A percentile compares a stretch with the other conserved stretches of the same genome.
phyloP scores from a whole-genome alignment of 2,797 vertebrate species.

The Smutsia gigantea region DNA sequence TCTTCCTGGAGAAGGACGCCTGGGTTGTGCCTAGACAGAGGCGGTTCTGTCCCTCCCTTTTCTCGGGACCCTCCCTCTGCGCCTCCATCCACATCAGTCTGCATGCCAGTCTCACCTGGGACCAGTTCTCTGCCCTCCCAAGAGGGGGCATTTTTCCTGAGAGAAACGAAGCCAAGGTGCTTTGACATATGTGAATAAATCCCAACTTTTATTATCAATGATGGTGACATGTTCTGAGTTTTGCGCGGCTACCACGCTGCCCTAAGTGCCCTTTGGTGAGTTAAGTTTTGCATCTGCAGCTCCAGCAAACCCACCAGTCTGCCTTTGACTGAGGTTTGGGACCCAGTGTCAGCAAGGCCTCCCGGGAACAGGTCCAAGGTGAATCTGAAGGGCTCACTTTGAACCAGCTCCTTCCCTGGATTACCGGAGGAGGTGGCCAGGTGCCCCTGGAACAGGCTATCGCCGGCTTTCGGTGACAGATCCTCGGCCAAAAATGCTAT shows the following conservation, averaged over 20 bases:
- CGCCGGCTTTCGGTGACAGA: accelerated
- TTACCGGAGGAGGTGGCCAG: not conserved
- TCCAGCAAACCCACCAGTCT: too few species aligned
- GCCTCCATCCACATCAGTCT: not conserved
- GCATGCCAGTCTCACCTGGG: not conserved
- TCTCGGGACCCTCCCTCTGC: too few species aligned
- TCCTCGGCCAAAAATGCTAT: not conserved
- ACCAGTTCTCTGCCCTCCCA: not conserved
- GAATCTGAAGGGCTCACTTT: not conserved
- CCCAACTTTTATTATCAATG: not conserved
- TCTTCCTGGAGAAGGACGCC: not conserved
- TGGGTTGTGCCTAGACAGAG: not conserved
- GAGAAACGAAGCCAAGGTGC: not conserved
- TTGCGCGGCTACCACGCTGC: accelerated
- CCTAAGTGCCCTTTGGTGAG: not conserved
- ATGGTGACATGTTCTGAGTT: not conserved
- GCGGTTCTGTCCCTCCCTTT: accelerated
- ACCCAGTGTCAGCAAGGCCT: accelerated
- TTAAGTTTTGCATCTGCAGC: not conserved
- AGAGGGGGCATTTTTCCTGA: not conserved
- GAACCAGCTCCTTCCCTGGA: not conserved
- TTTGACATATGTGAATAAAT: not conserved
- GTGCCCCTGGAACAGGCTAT: not conserved
- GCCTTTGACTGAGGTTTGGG: not conserved
- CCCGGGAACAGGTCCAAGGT: not conserved